A percentile compares a stretch with the other conserved stretches of the same genome.
Conservation (phyloP, 2,113 vertebrate species). For the Trematocara stigmaticum region DNA sequence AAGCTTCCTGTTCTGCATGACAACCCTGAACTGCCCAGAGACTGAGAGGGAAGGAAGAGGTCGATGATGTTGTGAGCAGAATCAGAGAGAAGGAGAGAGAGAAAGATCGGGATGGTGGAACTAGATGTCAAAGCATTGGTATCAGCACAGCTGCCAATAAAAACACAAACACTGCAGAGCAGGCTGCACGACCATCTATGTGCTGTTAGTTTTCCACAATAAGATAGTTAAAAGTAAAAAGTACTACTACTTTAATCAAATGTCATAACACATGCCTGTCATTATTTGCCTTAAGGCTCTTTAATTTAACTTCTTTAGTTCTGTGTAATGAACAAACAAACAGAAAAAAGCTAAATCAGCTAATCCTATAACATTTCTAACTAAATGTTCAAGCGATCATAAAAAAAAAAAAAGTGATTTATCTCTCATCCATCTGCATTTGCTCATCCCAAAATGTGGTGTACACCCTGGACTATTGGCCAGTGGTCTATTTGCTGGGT, state of each 20-base stretch:
- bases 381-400: neutral
- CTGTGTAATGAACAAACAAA: neutral
- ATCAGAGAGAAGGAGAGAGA: neutral
- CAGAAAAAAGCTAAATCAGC: neutral
- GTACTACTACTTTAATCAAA: neutral
- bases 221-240: neutral
- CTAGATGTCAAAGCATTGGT: neutral
- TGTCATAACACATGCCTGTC: neutral
- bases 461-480: neutral
- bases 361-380: neutral
- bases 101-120: neutral
- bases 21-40: slow-evolving; percentile 36
- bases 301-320: neutral
- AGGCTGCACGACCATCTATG: neutral
- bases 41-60: neutral
- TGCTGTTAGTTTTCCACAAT: neutral
- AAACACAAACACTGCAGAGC: neutral
- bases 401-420: accelerated
- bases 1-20: slow-evolving; percentile 44
- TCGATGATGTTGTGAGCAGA: neutral
- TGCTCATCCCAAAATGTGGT: neutral
- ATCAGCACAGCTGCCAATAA: neutral
- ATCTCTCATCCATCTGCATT: neutral
- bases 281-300: neutral
- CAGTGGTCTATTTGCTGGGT: neutral